Evolutionary conservation across 2,113 vertebrate genomes (phyloP).

Genomic region (Zonotrichia leucophrys): DNA sequence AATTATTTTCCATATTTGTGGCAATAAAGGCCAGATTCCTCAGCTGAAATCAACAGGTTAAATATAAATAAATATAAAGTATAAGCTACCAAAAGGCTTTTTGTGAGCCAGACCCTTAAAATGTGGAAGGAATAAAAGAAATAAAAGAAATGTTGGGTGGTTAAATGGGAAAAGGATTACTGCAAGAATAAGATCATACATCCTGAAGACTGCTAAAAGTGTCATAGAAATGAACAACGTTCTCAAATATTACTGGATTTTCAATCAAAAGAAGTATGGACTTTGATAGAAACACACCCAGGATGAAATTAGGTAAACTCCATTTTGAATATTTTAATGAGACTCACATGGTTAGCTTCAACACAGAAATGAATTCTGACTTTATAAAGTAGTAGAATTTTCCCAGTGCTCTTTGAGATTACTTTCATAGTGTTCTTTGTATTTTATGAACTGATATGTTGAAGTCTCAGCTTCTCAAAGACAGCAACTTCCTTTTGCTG

Average conservation of each 20-base stretch:
- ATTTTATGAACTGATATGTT: not conserved
- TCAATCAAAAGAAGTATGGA: not conserved
- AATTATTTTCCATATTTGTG: not conserved
- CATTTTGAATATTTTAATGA: not conserved
- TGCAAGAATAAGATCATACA: not conserved
- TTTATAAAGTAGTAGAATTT: not conserved
- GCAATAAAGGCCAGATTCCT: not conserved
- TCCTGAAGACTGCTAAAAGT: not conserved
- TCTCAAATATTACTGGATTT: not conserved
- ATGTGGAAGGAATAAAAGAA: not conserved
- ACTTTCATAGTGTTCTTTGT: not conserved
- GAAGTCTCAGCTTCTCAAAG: not conserved
- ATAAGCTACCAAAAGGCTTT: not conserved
- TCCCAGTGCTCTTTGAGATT: not conserved
- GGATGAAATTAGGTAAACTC: not conserved
- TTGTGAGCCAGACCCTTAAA: not conserved
- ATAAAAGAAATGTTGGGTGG: not conserved
- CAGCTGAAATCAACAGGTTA: not conserved
- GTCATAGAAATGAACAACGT: not conserved
- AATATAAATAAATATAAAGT: not conserved
- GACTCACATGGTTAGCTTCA: not conserved
- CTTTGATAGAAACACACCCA: not conserved
- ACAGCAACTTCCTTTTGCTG: not conserved
- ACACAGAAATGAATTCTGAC: not conserved
- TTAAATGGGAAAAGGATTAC: not conserved